Base-by-base conservation (phyloP, 2,888 invertebrate species). In the Tupiocoris notatus region DNA sequence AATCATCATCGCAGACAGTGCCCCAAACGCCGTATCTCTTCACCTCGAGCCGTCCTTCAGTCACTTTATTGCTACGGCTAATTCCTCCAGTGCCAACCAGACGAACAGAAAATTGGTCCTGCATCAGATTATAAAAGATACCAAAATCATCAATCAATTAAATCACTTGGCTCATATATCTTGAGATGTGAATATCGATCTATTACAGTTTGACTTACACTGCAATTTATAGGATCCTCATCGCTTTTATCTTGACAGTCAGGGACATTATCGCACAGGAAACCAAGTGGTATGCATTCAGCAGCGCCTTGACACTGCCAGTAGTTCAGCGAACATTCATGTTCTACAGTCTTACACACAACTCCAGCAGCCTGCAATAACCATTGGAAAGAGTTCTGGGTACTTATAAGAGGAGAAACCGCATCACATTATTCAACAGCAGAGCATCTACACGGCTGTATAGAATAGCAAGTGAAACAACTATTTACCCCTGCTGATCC, bases 1-100 rank as follows among this genome's bases (percentile, higher is more conserved):
- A 92, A 81, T 90, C 89, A 81, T 93, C 92, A 81, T 92, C 92
- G 83, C 93, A 94, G 16, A 94, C 86, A 0, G 91, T 91, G 12
- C 93, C 93, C 90, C 92, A 92, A 18, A 89, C 86, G 1, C 89
- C 90, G 79, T 88, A 87, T 79, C 89, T 87, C 77, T 87, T 86
- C 0, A 93, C 86, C 83, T 92, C 92, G 0, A 93, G 85, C 61
- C 92, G 86, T 0, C 93, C 93, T 82, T 91, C 88, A 1, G 85
- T 85, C 1, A 91, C 91, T 71, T 88, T 88, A 7, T 84, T 87
- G 24, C 80, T 80, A 23, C 79, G 77, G 77, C 80, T 80, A 16
- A 70, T 75, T 3, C 79, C 79, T n/a, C 76, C 78, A 2, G 76
- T 77, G 24, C 80, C 80, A 9, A 79, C 80, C 39, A 92, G 82